Conservation (phyloP, 2,113 vertebrate species). For the Melanotaenia duboulayi region DNA sequence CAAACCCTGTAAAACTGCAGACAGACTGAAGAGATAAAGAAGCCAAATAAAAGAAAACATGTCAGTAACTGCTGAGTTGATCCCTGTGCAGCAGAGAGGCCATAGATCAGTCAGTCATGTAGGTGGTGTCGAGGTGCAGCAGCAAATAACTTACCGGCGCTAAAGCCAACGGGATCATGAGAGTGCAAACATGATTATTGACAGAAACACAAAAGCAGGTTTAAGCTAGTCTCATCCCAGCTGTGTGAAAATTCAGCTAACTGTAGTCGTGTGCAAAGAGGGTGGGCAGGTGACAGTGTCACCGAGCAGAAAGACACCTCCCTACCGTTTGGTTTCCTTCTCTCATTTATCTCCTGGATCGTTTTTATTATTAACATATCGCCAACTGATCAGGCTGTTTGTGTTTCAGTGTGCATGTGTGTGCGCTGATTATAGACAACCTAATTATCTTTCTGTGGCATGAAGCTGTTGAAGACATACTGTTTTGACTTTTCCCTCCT, state of each 20-base stretch:
- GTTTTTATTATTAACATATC: conserved; percentile 52
- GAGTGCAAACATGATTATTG: conserved; percentile 87
- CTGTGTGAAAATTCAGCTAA: conserved; percentile 79
- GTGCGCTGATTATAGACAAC: conserved; percentile 43
- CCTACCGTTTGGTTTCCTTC: conserved; percentile 43
- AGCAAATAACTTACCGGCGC: conserved; percentile 82
- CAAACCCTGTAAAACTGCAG: conserved; percentile 68
- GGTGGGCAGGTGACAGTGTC: conserved; percentile 60
- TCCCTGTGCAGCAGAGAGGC: conserved; percentile 74
- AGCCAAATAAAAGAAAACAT: conserved; percentile 73
- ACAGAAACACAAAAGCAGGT: conserved; percentile 85
- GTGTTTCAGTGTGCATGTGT: conserved; percentile 48
- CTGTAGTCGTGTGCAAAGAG: conserved; percentile 70
- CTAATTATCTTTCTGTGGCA: conserved; percentile 56
- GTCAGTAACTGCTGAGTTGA: conserved; percentile 81
- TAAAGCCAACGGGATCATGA: conserved; percentile 80
- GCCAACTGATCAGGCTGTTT: conserved; percentile 52
- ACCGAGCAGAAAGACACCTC: conserved; percentile 6
- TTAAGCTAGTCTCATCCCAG: conserved; percentile 83
- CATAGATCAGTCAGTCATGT: conserved; percentile 79
- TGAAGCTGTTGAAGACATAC: conserved; percentile 60
- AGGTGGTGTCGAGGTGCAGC: conserved; percentile 79
- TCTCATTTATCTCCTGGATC: conserved; percentile 44
- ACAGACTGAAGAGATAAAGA: conserved; percentile 68
- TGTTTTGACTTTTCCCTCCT: conserved; percentile 51